These are phyloP conservation scores for Caenorhabditis latens DNA, from an alignment of 1,140 invertebrate genomes.

Conservation along the genomic window DNA sequence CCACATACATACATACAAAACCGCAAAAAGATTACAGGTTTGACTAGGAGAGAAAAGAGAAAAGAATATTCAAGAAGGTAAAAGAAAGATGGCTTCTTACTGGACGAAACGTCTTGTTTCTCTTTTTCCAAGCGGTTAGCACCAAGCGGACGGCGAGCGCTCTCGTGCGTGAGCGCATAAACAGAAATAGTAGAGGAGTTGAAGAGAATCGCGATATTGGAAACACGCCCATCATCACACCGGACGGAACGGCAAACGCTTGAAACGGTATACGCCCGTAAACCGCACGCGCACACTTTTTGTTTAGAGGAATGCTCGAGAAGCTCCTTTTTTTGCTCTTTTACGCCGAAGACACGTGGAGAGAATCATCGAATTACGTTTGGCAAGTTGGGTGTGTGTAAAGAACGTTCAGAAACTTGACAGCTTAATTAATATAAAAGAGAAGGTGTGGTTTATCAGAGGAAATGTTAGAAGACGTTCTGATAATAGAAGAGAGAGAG, in stretches of 20 bases:
- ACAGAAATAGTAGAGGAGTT: neutral
- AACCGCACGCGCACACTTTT: conserved; percentile 29
- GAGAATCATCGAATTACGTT: conserved; percentile 26
- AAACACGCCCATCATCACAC: neutral
- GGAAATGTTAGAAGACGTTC: neutral
- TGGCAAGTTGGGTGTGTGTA: neutral
- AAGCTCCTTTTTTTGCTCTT: conserved; percentile 16
- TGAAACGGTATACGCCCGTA: conserved; percentile 48
- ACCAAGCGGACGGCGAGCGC: neutral
- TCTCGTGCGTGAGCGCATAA: conserved; percentile 2
- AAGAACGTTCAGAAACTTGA: neutral
- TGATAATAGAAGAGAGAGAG: neutral
- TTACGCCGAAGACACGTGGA: neutral
- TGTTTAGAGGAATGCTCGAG: neutral
- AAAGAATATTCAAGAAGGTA: conserved; percentile 29
- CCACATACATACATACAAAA: neutral
- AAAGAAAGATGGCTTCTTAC: neutral
- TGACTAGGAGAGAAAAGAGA: neutral
- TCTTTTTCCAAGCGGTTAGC: conserved; percentile 26
- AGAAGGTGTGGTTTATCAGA: conserved; percentile 3
- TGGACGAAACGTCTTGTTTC: conserved; percentile 24
- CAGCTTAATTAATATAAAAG: neutral
- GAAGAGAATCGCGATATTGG: neutral
- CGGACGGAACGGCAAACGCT: conserved; percentile 47
- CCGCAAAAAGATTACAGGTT: conserved; percentile 47